phyloP scores from a whole-genome alignment of 1,140 invertebrate genomes.

The Platorchestia sp. region DNA sequence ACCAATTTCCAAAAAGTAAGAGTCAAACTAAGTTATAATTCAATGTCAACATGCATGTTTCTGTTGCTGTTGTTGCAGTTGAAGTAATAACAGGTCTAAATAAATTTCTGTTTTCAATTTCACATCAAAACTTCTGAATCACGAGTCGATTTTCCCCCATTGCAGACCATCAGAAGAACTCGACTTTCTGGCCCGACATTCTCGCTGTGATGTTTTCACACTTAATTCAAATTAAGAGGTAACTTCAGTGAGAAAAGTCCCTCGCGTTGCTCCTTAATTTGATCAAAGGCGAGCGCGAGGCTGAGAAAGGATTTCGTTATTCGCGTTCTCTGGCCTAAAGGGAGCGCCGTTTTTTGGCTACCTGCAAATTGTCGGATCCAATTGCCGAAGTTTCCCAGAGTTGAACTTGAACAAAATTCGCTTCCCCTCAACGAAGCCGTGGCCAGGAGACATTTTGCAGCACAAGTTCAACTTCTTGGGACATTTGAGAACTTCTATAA shows the following conservation, averaged over 20 bases:
- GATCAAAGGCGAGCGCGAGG: background rate
- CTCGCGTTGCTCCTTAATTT: background rate
- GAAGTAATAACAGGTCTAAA: no score
- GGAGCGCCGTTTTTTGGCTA: background rate
- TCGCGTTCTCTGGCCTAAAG: background rate
- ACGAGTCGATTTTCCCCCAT: background rate
- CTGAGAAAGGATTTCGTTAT: background rate
- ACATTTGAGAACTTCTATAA: background rate
- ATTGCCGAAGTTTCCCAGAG: background rate
- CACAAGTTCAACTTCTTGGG: background rate
- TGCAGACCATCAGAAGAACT: background rate
- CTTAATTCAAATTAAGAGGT: background rate
- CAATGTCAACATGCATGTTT: background rate
- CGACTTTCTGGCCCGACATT: background rate
- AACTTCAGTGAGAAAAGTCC: background rate
- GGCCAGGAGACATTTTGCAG: background rate
- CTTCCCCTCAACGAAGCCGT: background rate
- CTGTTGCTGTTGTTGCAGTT: no score
- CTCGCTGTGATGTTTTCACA: background rate
- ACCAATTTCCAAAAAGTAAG: background rate
- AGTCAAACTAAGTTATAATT: background rate
- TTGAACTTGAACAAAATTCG: background rate
- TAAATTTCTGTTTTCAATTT: background rate
- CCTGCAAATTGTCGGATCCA: background rate
- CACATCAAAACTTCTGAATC: background rate